These are phyloP conservation scores for Tyto alba DNA, from an alignment of 2,113 vertebrate species.

Conservation along the genomic window DNA sequence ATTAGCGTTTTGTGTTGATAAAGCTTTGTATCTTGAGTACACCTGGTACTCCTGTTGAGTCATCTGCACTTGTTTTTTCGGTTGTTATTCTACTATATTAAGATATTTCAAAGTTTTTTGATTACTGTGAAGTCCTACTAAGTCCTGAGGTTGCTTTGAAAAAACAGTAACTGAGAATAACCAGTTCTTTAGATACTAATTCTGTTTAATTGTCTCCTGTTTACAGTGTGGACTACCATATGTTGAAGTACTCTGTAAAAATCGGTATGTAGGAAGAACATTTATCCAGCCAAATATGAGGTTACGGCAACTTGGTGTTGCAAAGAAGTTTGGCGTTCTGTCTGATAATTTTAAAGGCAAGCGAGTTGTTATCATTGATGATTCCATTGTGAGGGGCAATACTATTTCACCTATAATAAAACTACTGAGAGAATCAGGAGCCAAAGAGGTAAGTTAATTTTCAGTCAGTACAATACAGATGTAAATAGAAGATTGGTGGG, in stretches of 20 bases:
- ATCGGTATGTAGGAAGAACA: slow-evolving; percentile 93
- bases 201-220: not conserved
- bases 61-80: not conserved
- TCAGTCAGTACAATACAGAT: not conserved
- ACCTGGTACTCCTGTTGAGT: rapidly evolving
- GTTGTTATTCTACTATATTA: not conserved
- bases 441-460: slow-evolving; percentile 84
- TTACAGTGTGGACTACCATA: slow-evolving; percentile 89
- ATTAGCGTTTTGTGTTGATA: not conserved
- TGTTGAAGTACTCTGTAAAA: slow-evolving; percentile 96
- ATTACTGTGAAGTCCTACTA: not conserved
- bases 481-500: not conserved
- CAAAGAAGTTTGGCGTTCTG: slow-evolving; percentile 96
- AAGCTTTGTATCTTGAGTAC: not conserved
- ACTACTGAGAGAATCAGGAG: slow-evolving; percentile 93
- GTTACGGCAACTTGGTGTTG: slow-evolving; percentile 93
- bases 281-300: slow-evolving; percentile 98
- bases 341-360: slow-evolving; percentile 97
- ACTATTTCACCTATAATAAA: slow-evolving; percentile 98
- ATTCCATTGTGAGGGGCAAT: slow-evolving; percentile 97
- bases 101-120: not conserved
- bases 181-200: not conserved
- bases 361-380: slow-evolving; percentile 91
- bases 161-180: not conserved
- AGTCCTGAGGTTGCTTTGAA: not conserved